Conservation (phyloP, 2,888 invertebrate genomes). For the Heliconius ismenius region DNA sequence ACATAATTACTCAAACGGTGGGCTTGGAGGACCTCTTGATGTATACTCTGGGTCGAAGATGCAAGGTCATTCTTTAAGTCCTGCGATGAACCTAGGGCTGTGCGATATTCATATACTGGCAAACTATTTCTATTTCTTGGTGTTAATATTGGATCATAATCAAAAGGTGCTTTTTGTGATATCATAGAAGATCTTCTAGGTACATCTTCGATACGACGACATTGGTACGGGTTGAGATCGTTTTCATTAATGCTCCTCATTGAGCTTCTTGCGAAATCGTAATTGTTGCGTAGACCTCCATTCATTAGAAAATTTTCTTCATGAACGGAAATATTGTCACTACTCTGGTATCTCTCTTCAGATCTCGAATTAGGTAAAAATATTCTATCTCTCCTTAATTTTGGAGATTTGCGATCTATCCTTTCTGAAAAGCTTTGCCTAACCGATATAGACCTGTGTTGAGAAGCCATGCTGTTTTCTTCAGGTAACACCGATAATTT, state of each 20-base stretch:
- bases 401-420: conserved; percentile 74
- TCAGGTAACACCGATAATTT: conserved; percentile 89
- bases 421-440: conserved; percentile 80
- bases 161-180: conserved; percentile 69
- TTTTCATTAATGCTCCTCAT: conserved; percentile 74
- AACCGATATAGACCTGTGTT: conserved; percentile 73
- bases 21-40: conserved; percentile 82
- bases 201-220: conserved; percentile 63
- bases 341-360: conserved; percentile 83
- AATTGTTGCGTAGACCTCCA: conserved; percentile 64
- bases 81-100: conserved; percentile 67
- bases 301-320: conserved; percentile 74
- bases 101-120: conserved; percentile 75
- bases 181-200: conserved; percentile 75
- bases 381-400: conserved; percentile 68
- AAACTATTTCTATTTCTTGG: conserved; percentile 78
- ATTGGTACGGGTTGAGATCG: conserved; percentile 61
- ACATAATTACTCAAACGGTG: conserved; percentile 87
- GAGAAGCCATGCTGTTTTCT: conserved; percentile 83
- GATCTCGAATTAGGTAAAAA: conserved; percentile 80
- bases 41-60: conserved; percentile 78
- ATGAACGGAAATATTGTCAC: conserved; percentile 75
- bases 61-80: conserved; percentile 71
- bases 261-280: conserved; percentile 69
- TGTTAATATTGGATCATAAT: conserved; percentile 77